Conservation (phyloP, 2,113 vertebrate genomes). For the Tapirus terrestris region DNA sequence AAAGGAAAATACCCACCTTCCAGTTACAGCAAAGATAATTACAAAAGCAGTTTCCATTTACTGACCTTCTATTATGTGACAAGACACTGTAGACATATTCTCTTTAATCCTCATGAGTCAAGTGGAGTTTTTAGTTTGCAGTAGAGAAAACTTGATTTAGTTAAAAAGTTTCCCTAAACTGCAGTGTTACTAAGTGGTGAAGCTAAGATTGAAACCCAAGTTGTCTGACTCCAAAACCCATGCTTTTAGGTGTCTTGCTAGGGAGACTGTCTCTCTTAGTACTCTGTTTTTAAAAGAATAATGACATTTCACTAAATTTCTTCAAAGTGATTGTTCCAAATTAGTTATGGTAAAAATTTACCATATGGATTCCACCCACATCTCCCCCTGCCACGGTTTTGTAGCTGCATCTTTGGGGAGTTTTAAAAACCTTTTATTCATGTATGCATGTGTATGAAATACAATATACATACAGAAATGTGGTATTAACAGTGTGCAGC, state of each 20-base stretch:
- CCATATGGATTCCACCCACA: neutral
- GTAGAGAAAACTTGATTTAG: neutral
- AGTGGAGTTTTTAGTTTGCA: neutral
- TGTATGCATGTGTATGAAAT: neutral
- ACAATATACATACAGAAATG: neutral
- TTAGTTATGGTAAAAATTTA: neutral
- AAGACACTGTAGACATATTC: neutral
- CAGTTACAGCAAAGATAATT: neutral
- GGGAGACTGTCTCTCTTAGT: neutral
- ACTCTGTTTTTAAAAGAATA: neutral
- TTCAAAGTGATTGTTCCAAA: slow-evolving; percentile 38
- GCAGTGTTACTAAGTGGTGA: neutral
- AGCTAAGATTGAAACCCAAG: neutral
- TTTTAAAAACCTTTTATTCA: neutral
- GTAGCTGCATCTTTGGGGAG: neutral
- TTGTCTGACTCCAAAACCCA: neutral
- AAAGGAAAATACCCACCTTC: neutral
- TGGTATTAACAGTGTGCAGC: neutral
- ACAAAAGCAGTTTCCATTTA: neutral
- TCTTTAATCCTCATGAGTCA: neutral
- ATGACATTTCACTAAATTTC: neutral
- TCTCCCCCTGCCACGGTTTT: neutral
- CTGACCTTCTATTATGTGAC: neutral
- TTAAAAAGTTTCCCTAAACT: neutral
- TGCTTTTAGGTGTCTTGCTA: neutral